A percentile compares a stretch with the other conserved stretches of the same genome.
Conservation (phyloP, 1,140 invertebrate species). For the Hyles vespertilio region DNA sequence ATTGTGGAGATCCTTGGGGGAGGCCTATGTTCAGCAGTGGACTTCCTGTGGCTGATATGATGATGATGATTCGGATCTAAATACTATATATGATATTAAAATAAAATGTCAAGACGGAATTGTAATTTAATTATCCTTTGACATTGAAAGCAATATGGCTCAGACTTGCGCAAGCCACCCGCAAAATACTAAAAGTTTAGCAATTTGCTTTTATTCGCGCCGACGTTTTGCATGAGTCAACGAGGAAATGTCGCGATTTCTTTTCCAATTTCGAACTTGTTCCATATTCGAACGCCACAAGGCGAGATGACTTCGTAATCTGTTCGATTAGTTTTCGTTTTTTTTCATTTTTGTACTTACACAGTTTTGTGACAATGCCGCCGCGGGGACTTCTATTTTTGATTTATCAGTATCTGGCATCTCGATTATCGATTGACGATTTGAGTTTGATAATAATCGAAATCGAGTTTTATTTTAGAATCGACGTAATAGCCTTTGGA, state of each 20-base stretch:
- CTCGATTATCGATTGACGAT: neutral
- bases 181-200: conserved; percentile 30
- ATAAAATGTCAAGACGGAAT: too few species aligned
- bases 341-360: conserved; percentile 5
- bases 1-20: too few species aligned
- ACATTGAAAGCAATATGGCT: too few species aligned
- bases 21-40: too few species aligned
- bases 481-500: too few species aligned
- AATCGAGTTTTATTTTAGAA: too few species aligned
- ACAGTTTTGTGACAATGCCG: conserved; percentile 1
- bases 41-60: too few species aligned
- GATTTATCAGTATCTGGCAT: conserved; percentile 5
- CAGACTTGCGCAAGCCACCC: conserved; percentile 1
- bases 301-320: conserved; percentile 18
- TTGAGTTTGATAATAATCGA: too few species aligned
- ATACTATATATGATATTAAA: too few species aligned
- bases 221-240: conserved; percentile 30
- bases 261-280: conserved; percentile 41
- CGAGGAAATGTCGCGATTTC: conserved; percentile 25
- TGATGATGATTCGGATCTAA: too few species aligned
- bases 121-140: too few species aligned
- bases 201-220: conserved; percentile 41
- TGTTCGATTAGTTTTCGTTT: conserved; percentile 22
- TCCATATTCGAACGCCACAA: conserved; percentile 22
- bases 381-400: conserved; percentile 3